Evolutionary conservation across 2,888 invertebrate genomes (phyloP).

Genomic region (Pecten maximus): DNA sequence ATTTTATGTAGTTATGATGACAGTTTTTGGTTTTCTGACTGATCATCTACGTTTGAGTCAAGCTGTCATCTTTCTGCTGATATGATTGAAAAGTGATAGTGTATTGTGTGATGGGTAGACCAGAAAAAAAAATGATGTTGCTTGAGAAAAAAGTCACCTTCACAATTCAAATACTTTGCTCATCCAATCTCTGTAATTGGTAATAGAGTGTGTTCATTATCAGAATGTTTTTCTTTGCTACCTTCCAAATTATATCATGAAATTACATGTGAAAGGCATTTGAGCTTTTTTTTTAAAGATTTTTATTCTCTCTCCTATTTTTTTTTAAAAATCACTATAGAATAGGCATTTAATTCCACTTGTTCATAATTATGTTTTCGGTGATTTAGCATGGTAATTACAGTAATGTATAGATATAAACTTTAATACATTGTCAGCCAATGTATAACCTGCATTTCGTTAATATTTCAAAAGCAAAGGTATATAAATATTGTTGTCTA

Average conservation of each 20-base stretch:
- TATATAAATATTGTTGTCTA: background rate
- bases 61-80: background rate
- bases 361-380: background rate
- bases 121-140: background rate
- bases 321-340: no score
- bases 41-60: background rate
- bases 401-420: background rate
- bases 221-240: background rate
- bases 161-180: background rate
- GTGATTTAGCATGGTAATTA: background rate
- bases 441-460: background rate
- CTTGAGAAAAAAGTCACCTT: background rate
- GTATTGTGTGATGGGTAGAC: background rate
- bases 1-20: background rate
- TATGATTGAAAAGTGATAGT: background rate
- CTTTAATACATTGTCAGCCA: background rate
- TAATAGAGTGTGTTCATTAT: background rate
- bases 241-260: background rate
- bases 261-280: background rate
- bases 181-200: background rate
- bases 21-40: background rate
- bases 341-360: background rate
- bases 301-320: no score
- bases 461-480: background rate
- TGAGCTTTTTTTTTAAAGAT: background rate